These are phyloP conservation scores for Brotula barbata DNA, from an alignment of 2,797 vertebrate species.

Conservation along the genomic window DNA sequence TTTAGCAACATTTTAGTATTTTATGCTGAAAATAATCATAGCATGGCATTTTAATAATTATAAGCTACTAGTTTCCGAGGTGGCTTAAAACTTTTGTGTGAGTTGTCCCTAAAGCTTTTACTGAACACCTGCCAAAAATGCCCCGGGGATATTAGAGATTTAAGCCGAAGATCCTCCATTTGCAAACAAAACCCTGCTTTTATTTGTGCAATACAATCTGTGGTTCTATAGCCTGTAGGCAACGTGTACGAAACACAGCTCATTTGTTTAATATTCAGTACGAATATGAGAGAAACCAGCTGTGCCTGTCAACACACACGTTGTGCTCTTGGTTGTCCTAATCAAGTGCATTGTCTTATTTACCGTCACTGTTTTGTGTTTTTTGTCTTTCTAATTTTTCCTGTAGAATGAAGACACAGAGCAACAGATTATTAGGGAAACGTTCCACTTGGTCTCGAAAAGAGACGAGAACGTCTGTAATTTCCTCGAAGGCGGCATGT, in stretches of 20 bases:
- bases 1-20: too few relatives aligned
- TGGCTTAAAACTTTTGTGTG: background rate
- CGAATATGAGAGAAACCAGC: background rate
- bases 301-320: background rate
- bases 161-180: conserved; percentile 31
- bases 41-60: too few relatives aligned
- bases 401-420: conserved; percentile 95
- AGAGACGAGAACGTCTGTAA: conserved; percentile 98
- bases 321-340: conserved; percentile 2
- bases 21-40: too few relatives aligned
- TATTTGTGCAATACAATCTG: conserved; percentile 17
- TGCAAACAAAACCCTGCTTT: conserved; percentile 24
- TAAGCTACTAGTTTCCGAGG: too few relatives aligned
- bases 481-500: conserved; percentile 98
- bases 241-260: background rate
- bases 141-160: conserved; percentile 15
- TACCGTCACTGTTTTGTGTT: conserved; percentile 2
- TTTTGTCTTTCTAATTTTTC: conserved; percentile 16
- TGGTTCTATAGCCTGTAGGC: conserved; percentile 21
- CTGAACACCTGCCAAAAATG: conserved; percentile 6
- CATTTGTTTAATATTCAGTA: background rate
- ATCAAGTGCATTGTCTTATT: conserved; percentile 23
- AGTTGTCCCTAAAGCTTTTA: background rate
- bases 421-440: conserved; percentile 99
- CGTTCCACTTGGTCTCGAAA: conserved; percentile 97